Conservation (phyloP, 2,888 invertebrate species). For the Chrysotoxum bicinctum region DNA sequence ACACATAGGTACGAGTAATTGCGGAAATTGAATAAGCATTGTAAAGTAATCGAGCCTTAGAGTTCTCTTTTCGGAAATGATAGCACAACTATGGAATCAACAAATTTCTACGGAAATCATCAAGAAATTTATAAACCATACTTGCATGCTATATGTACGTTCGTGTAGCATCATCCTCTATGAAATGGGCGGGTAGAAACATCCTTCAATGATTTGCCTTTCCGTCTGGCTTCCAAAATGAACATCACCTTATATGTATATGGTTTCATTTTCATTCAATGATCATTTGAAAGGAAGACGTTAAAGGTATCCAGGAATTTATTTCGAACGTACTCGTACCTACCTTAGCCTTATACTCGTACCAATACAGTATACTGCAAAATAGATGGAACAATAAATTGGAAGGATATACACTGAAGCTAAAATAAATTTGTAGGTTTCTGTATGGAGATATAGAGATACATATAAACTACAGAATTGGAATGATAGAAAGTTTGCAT, state of each 20-base stretch:
- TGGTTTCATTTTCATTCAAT: constrained; percentile 25
- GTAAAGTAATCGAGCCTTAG: neutral
- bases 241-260: neutral
- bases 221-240: neutral
- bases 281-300: neutral
- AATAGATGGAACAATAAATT: neutral
- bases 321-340: neutral
- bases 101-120: constrained; percentile 20
- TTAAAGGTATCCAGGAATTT: neutral
- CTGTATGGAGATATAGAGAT: neutral
- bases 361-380: neutral
- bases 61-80: neutral
- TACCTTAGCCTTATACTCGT: neutral
- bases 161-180: neutral
- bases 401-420: neutral
- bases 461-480: neutral
- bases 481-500: neutral
- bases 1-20: neutral
- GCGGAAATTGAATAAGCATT: constrained; percentile 26
- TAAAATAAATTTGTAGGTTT: neutral
- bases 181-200: neutral
- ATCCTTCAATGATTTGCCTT: constrained; percentile 3
- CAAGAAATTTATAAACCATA: neutral
- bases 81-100: neutral
- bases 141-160: neutral